Evolutionary conservation across 2,113 vertebrate species (phyloP).

Genomic region (Regulus satrapa): DNA sequence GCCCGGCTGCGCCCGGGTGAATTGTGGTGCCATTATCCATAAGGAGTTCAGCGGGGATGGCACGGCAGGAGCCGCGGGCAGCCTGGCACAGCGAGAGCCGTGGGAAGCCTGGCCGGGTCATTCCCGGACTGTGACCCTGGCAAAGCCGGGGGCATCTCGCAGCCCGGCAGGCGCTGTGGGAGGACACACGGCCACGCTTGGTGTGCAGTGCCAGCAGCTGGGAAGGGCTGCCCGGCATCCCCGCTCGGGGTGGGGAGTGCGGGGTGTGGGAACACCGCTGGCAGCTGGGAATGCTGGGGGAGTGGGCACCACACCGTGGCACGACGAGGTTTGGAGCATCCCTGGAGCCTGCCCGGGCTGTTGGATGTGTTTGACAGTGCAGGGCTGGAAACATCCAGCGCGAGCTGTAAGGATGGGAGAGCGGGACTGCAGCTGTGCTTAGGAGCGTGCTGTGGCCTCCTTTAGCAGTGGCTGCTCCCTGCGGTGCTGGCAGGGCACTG

Average conservation of each 20-base stretch:
- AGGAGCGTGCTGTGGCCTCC: background rate
- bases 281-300: accelerated
- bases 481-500: accelerated
- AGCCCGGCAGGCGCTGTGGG: accelerated
- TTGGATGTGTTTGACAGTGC: accelerated
- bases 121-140: background rate
- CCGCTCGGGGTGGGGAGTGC: accelerated
- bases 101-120: background rate
- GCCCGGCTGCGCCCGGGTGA: background rate
- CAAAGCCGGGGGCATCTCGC: background rate
- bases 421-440: accelerated
- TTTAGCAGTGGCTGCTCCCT: background rate
- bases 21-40: background rate
- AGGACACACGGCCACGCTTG: accelerated
- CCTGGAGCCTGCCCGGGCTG: background rate
- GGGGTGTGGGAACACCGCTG: accelerated
- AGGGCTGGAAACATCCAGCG: background rate
- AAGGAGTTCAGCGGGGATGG: background rate
- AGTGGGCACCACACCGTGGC: accelerated
- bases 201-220: accelerated
- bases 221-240: background rate
- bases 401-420: background rate
- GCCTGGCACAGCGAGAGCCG: accelerated
- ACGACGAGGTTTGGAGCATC: background rate
- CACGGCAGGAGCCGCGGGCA: background rate